Conservation (phyloP, 2,797 vertebrate genomes). For the Natrix natrix region DNA sequence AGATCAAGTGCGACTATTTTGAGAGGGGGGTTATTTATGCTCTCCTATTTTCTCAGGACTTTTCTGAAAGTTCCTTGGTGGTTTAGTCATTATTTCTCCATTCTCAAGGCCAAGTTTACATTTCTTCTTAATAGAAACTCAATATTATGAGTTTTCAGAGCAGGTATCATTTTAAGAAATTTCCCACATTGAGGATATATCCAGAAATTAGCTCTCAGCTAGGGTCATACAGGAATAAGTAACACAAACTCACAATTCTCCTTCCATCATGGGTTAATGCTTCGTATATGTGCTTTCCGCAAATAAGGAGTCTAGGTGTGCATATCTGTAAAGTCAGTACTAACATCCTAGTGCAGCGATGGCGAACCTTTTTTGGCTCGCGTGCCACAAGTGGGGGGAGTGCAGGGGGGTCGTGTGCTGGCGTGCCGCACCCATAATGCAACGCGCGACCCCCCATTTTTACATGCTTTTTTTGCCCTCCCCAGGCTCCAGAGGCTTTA, state of each 20-base stretch:
- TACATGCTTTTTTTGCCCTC: too few species aligned
- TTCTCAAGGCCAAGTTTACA: neutral
- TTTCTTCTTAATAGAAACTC: neutral
- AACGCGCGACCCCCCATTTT: too few species aligned
- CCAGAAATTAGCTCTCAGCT: neutral
- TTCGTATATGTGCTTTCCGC: neutral
- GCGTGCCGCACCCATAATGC: too few species aligned
- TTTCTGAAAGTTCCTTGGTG: neutral
- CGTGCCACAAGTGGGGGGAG: too few species aligned
- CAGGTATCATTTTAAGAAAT: neutral
- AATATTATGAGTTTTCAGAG: neutral
- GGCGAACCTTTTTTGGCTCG: too few species aligned
- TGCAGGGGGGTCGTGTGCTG: too few species aligned
- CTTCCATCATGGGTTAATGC: neutral
- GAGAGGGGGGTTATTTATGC: neutral
- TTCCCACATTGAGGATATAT: neutral
- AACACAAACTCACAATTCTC: neutral
- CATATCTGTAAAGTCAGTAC: neutral
- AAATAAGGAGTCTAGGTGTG: neutral
- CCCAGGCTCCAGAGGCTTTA: too few species aligned
- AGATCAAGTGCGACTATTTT: neutral
- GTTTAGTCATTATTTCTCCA: neutral
- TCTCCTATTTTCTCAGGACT: neutral
- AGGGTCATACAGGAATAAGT: neutral
- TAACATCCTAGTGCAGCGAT: neutral